Conservation (phyloP, 2,888 invertebrate genomes). For the Xylota segnis region DNA sequence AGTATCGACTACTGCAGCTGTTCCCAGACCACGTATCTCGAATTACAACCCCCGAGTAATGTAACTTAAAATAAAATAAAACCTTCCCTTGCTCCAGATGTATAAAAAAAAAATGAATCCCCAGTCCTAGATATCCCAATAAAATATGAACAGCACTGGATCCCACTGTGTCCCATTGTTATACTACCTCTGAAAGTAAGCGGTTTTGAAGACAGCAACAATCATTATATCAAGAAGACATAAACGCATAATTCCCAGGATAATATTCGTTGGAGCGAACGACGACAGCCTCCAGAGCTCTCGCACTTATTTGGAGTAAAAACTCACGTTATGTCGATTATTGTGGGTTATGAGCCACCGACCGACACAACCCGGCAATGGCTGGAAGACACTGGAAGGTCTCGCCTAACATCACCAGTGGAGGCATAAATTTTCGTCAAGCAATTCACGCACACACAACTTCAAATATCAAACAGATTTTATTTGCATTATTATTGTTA, state of each 20-base stretch:
- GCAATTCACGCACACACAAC: conserved; percentile 47
- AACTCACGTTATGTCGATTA: conserved; percentile 42
- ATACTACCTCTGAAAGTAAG: conserved; percentile 24
- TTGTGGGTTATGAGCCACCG: conserved; percentile 27
- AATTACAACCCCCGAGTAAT: too few species aligned
- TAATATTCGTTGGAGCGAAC: conserved; percentile 22
- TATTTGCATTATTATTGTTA: conserved; percentile 68
- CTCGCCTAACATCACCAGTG: conserved; percentile 25
- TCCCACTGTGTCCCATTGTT: conserved; percentile 1
- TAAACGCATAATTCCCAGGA: conserved; percentile 51
- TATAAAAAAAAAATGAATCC: background rate
- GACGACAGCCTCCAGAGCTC: background rate
- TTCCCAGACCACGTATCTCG: too few species aligned
- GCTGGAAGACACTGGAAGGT: conserved; percentile 2
- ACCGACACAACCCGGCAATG: conserved; percentile 9
- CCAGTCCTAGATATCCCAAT: background rate
- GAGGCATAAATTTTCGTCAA: conserved; percentile 44
- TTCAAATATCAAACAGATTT: conserved; percentile 63
- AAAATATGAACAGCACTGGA: conserved; percentile 1
- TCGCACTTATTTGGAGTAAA: background rate
- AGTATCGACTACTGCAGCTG: too few species aligned
- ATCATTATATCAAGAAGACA: conserved; percentile 40
- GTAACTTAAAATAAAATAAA: background rate
- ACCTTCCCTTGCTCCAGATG: background rate
- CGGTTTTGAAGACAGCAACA: conserved; percentile 23